Percentiles rank a stretch among this genome's conserved stretches.
Conservation (phyloP, 2,113 vertebrate species). For the Semicossyphus pulcher region DNA sequence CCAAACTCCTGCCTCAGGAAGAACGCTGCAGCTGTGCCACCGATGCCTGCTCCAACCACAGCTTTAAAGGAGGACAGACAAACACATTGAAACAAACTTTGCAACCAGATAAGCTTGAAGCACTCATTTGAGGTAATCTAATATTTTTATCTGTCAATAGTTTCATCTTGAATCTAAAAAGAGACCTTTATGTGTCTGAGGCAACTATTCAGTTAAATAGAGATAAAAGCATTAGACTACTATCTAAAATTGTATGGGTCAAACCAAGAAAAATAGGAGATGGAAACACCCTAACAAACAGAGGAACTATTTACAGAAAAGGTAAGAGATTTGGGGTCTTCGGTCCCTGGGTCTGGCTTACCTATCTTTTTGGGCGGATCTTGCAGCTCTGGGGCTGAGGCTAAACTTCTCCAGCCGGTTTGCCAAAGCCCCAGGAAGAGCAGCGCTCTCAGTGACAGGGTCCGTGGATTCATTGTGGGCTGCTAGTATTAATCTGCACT, state of each 20-base stretch:
- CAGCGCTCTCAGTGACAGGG: constrained; percentile 66
- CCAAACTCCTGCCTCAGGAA: constrained; percentile 94
- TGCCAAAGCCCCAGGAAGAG: constrained; percentile 79
- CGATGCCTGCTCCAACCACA: constrained; percentile 91
- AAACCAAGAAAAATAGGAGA: too few relatives aligned
- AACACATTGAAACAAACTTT: neutral
- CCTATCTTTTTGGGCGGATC: constrained; percentile 82
- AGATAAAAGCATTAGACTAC: neutral
- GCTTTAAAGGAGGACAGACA: constrained; percentile 75
- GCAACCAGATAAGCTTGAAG: neutral
- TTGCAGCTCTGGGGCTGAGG: constrained; percentile 67
- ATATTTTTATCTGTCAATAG: too few relatives aligned
- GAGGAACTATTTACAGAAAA: too few relatives aligned
- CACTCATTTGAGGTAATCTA: neutral
- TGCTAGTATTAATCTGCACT: constrained; percentile 15
- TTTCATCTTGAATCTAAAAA: too few relatives aligned
- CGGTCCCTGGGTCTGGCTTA: constrained; percentile 32
- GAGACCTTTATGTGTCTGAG: too few relatives aligned
- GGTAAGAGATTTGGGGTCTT: too few relatives aligned
- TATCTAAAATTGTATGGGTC: neutral
- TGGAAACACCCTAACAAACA: too few relatives aligned
- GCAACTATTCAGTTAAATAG: neutral
- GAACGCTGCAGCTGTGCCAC: constrained; percentile 88
- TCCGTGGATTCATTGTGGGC: constrained; percentile 68
- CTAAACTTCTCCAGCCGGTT: constrained; percentile 67